These are phyloP conservation scores for Cuniculus paca DNA, from an alignment of 2,797 vertebrate genomes.

Conservation along the genomic window DNA sequence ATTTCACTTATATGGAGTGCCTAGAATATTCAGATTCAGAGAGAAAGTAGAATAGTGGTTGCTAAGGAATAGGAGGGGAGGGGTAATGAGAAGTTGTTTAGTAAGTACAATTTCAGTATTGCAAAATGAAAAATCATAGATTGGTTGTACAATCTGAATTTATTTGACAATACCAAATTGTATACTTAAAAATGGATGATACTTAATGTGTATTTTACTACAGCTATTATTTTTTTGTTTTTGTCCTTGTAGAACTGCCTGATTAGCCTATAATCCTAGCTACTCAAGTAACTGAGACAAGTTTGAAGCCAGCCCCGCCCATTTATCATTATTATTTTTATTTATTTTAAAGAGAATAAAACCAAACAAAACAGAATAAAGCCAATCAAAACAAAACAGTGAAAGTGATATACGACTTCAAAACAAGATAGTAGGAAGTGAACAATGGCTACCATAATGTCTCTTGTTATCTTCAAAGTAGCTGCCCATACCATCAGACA, in stretches of 20 bases:
- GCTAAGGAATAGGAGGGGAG: not conserved
- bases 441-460: no score
- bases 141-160: not conserved
- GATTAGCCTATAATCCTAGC: not conserved
- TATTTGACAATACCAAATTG: not conserved
- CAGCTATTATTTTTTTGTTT: not conserved
- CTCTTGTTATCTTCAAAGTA: no score
- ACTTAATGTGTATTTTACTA: not conserved
- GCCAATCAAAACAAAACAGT: no score
- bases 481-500: no score
- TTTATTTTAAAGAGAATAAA: no score
- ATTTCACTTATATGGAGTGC: not conserved
- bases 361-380: no score
- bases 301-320: not conserved
- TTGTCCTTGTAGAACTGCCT: not conserved
- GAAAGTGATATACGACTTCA: no score
- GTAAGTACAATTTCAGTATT: constrained; percentile 8
- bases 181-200: constrained; percentile 37
- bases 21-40: not conserved
- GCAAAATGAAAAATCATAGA: not conserved
- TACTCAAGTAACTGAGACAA: not conserved
- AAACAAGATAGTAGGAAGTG: no score
- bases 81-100: not conserved
- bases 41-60: not conserved
- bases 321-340: no score